phyloP scores from a whole-genome alignment of 1,140 invertebrate species.

The Meloidogyne hapla region DNA sequence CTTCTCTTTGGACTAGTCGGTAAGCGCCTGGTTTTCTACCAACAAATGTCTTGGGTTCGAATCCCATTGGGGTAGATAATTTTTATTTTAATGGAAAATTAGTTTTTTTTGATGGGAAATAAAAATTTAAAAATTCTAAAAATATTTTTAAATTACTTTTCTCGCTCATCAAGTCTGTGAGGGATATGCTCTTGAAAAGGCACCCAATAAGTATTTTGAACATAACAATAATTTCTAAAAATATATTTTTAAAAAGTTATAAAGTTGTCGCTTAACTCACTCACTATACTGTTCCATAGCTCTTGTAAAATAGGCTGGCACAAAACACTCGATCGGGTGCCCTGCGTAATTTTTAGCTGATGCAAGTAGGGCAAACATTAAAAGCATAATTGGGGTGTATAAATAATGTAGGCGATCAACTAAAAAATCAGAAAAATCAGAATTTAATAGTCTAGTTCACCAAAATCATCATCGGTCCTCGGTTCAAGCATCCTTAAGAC shows the following conservation, averaged over 20 bases:
- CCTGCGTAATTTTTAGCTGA: conserved; percentile 68
- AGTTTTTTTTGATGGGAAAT: no score
- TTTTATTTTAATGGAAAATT: no score
- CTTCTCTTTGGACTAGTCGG: no score
- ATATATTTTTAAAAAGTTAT: conserved; percentile 17
- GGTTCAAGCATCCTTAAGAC: conserved; percentile 60
- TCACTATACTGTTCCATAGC: conserved; percentile 66
- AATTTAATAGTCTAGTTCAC: background rate
- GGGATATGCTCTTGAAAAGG: conserved; percentile 64
- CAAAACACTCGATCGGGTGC: conserved; percentile 67
- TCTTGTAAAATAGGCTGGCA: conserved; percentile 66
- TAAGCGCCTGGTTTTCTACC: no score
- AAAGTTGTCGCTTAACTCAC: conserved; percentile 31
- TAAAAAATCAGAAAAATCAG: conserved; percentile 41
- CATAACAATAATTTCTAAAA: conserved; percentile 47
- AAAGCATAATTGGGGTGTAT: conserved; percentile 67
- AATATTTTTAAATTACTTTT: no score
- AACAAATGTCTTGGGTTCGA: no score
- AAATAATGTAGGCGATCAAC: conserved; percentile 68
- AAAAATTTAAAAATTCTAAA: no score
- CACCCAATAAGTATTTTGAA: conserved; percentile 66
- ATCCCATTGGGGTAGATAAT: no score
- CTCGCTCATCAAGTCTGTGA: conserved; percentile 60
- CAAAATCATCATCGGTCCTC: conserved; percentile 67
- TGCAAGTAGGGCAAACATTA: conserved; percentile 68